A percentile compares a stretch with the other conserved stretches of the same genome.
Conservation (phyloP, 23 tunicate species). For the Trididemnum nubilum region DNA sequence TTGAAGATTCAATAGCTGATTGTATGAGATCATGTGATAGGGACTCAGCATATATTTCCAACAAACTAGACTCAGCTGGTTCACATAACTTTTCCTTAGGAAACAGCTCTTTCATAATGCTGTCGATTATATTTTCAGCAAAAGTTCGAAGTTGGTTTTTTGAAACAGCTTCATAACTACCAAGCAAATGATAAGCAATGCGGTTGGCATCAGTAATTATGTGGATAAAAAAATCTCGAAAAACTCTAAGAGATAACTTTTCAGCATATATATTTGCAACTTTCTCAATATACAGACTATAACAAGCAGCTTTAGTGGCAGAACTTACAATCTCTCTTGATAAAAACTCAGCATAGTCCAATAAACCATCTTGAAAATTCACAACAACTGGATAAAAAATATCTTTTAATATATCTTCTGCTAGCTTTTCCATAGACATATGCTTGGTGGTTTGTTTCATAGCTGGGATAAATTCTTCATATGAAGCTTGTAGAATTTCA, state of each 20-base stretch:
- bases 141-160: constrained; percentile 25
- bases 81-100: not conserved
- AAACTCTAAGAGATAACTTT: constrained; percentile 27
- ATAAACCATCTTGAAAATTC: not conserved
- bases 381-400: not conserved
- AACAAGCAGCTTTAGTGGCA: not conserved
- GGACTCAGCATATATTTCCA: not conserved
- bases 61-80: not conserved
- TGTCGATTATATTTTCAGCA: constrained; percentile 21
- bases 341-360: not conserved
- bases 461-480: not conserved
- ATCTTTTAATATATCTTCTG: not conserved
- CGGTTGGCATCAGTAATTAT: constrained; percentile 25
- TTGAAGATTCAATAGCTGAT: not conserved
- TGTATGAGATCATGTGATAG: not conserved
- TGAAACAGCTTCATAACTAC: constrained; percentile 39
- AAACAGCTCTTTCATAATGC: constrained; percentile 21
- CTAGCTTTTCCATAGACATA: not conserved
- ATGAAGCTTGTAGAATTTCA: not conserved
- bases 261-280: constrained; percentile 21
- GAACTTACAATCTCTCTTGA: not conserved
- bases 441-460: not conserved
- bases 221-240: constrained; percentile 33
- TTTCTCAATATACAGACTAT: not conserved
- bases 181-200: constrained; percentile 29